Base-by-base conservation (phyloP, 2,888 invertebrate species). In the Anagyrus pseudococci region DNA sequence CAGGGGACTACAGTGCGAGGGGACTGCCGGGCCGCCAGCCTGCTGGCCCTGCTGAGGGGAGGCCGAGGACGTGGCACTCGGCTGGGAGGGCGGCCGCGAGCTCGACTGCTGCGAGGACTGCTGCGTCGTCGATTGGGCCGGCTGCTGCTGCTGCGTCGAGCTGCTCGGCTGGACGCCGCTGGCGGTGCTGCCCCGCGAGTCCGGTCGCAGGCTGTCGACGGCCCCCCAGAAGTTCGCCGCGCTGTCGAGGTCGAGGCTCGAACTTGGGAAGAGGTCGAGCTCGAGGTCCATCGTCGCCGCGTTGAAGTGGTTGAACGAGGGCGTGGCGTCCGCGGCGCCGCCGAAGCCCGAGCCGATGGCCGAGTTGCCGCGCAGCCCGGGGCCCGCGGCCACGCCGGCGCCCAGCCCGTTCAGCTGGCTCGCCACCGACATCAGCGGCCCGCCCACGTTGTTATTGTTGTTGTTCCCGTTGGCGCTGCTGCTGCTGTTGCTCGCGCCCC, bases 371-470 rank as follows among this genome's bases (percentile, higher is more conserved):
- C 40, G 22, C 33, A 19, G 23, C 13, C 41, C 59, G 49, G 33
- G 52, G 8, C 41, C 29, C 41, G 19, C 60, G 57, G 19, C 23
- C 20, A 23, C 59, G 33, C 58, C 55, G 53, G 29, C 52, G 8
- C 47, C 47, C 75, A 79, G 78, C 58, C 91, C 91, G 82, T 91
- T 91, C 69, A 89, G 85, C 67, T 90, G 85, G 69, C 86, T 88
- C 22, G 66, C 68, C 70, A 85, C 83, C 57, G 89, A 87, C 89
- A 91, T 89, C 68, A 90, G 82, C 22, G 91, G 91, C 8, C 90
- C 90, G 68, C 90, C 90, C 68, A 89, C 85, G 76, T 78, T 80
- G 77, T 79, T 80, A 75, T 79, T 78, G 76, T 77, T 79, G 69
- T 77, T 79, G 72, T 73, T 77, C 71, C 71, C 73, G 72, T 72